Base-by-base conservation (phyloP, 1,140 invertebrate species). In the Paracyclopina nana region DNA sequence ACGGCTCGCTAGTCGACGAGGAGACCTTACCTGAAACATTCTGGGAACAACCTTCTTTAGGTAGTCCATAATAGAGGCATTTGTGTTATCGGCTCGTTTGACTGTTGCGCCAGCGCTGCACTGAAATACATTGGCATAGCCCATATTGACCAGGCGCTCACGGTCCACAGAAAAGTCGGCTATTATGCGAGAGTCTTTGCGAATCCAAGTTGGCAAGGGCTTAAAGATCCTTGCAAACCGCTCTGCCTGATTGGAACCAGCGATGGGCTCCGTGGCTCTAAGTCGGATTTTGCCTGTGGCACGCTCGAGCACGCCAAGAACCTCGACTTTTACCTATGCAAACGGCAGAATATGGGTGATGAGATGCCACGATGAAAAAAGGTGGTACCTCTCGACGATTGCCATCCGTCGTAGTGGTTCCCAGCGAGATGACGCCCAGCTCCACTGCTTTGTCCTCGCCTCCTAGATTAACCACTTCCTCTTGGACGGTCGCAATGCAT, bases 371-470 rank as follows among this genome's bases (percentile, higher is more conserved):
- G 22, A 45, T n/a, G 43, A 46, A 18, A 45, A 6, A 50, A 6
- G 48, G 11, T 6, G 54, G 43, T 28, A 57, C 54, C 61, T 85
- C 80, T 44, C 80, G 70, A 55, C 80, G 74, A 31, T 76, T 74
- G 6, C 81, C 80, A 63, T 84, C 80, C 54, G 82, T 78, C 1
- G 80, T 80, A 0, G 80, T 84, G 0, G 82, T 86, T 0, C 83
- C 83, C n/a, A 87, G 64, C 29, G 81, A 85, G 46, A 87, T 86
- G 1, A 88, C 80, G 11, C 82, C 83, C 4, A 88, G 74, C 58
- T 73, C 65, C 49, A 70, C 67, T n/a, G 38, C 40, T n/a, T 51
- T 46, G 6, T 46, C 54, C 27, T 54, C 53, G 50, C 53, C 56
- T 60, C 65, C n/a, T 60, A 64, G 55, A 45, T 49, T 50, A 38